phyloP scores from a whole-genome alignment of 2,113 vertebrate genomes.

The Paradoxurus hermaphroditus region DNA sequence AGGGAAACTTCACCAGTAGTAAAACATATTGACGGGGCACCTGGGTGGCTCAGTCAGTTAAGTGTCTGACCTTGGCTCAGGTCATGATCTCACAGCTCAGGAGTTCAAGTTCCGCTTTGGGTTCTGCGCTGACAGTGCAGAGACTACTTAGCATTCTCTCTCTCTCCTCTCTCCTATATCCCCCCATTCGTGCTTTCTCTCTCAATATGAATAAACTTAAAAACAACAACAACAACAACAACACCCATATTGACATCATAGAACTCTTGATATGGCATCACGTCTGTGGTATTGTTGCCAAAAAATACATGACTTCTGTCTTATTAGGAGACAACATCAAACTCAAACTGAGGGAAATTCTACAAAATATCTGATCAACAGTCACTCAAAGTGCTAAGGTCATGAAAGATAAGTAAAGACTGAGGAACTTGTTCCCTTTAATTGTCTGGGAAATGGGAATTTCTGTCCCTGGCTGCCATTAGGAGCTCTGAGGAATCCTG shows the following conservation, averaged over 20 bases:
- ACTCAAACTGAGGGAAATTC: not conserved
- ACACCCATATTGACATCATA: not conserved
- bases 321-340: not conserved
- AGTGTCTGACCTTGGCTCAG: too few relatives aligned
- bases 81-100: too few relatives aligned
- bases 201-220: too few relatives aligned
- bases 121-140: too few relatives aligned
- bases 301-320: not conserved
- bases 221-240: too few relatives aligned
- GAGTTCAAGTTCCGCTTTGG: too few relatives aligned
- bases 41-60: too few relatives aligned
- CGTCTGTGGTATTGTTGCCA: not conserved
- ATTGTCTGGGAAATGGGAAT: not conserved
- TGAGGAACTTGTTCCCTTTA: not conserved
- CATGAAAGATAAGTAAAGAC: not conserved
- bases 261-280: not conserved
- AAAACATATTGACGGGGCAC: not conserved
- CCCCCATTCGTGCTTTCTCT: too few relatives aligned
- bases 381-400: not conserved
- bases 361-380: not conserved
- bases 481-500: not conserved
- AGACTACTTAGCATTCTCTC: too few relatives aligned
- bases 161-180: too few relatives aligned
- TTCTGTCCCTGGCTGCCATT: not conserved
- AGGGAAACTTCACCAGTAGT: not conserved